Evolutionary conservation across 2,888 invertebrate genomes (phyloP).

Genomic region (Ectemnius lituratus): DNA sequence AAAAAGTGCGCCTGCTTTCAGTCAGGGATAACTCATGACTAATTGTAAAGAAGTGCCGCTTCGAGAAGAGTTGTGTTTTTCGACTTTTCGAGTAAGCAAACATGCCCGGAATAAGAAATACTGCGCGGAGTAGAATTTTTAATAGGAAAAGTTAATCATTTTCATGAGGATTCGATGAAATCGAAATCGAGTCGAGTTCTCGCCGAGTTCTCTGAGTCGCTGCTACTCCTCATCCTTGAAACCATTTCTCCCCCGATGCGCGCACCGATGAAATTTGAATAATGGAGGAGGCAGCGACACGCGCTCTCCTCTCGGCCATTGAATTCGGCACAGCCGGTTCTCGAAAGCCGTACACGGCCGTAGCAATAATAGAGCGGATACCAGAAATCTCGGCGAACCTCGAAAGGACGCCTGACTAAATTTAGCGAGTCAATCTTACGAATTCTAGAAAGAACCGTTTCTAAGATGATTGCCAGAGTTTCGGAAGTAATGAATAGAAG

Average conservation of each 20-base stretch:
- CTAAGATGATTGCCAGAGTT: too few relatives aligned
- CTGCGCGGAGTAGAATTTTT: too few relatives aligned
- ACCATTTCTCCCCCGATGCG: not conserved
- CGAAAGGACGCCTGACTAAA: too few relatives aligned
- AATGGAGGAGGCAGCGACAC: not conserved
- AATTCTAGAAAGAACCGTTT: too few relatives aligned
- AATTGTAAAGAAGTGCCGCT: not conserved
- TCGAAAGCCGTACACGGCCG: not conserved
- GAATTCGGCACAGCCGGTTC: not conserved
- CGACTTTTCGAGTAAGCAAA: not conserved
- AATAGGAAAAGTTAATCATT: too few relatives aligned
- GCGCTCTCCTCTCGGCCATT: slow-evolving; percentile 1
- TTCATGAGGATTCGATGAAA: not conserved
- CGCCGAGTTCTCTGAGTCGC: not conserved
- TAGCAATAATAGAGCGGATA: too few relatives aligned
- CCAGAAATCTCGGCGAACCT: too few relatives aligned
- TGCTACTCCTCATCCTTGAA: not conserved
- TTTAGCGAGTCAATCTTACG: too few relatives aligned
- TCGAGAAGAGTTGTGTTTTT: not conserved
- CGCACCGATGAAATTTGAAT: slow-evolving; percentile 4
- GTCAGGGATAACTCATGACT: not conserved
- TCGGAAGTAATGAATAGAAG: too few relatives aligned
- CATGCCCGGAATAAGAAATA: too few relatives aligned
- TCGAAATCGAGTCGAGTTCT: not conserved
- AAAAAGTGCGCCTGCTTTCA: not conserved